Conservation (phyloP, 2,888 invertebrate species). For the Escarpia spicata region DNA sequence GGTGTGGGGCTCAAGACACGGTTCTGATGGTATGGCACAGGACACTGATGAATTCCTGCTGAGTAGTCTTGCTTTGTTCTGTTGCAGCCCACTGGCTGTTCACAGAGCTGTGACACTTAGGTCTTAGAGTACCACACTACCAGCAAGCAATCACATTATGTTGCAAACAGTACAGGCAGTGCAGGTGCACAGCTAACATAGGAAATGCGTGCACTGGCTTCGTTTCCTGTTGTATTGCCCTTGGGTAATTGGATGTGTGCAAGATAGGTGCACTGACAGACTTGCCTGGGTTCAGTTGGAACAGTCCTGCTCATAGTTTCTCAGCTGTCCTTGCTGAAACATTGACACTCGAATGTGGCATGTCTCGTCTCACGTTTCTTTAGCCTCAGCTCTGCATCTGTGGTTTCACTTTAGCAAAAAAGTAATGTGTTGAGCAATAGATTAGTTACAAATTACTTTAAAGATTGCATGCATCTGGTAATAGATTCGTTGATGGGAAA, state of each 20-base stretch:
- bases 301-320: too few species aligned
- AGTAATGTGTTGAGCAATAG: background rate
- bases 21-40: background rate
- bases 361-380: background rate
- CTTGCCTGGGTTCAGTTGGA: background rate
- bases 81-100: background rate
- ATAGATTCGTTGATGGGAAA: background rate
- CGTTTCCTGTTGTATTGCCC: slow-evolving; percentile 16
- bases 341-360: background rate
- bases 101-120: background rate
- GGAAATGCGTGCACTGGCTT: slow-evolving; percentile 16
- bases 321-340: background rate
- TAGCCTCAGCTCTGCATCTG: background rate
- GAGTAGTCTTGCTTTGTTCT: background rate
- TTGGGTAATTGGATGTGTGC: slow-evolving; percentile 1
- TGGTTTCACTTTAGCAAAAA: background rate
- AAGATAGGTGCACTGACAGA: background rate
- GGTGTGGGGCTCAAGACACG: background rate
- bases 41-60: background rate
- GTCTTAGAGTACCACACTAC: background rate
- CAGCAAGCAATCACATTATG: background rate
- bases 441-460: background rate
- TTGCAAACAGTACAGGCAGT: background rate
- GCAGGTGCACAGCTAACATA: slow-evolving; percentile 6
- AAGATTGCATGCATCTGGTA: background rate